Conservation (phyloP, 2,797 vertebrate genomes). For the Pangasius larnaudii region DNA sequence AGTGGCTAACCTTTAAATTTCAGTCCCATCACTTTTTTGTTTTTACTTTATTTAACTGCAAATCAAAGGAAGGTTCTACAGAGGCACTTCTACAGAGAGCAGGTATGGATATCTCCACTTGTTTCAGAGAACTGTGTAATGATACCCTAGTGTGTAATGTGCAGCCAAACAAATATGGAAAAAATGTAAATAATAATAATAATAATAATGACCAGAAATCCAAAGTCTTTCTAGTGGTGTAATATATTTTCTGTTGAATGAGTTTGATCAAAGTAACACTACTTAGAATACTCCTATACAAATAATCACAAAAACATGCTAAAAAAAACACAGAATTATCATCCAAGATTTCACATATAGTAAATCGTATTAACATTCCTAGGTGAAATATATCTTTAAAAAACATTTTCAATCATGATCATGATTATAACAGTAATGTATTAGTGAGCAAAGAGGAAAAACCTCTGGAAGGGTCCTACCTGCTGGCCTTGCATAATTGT, state of each 20-base stretch:
- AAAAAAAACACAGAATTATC: neutral
- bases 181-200: too few relatives aligned
- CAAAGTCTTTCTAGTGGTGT: neutral
- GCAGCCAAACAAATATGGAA: neutral
- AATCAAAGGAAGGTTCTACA: neutral
- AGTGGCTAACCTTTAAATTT: neutral
- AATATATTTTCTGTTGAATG: neutral
- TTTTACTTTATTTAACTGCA: neutral
- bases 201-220: neutral
- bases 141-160: neutral
- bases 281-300: neutral
- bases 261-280: neutral
- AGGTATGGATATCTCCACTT: neutral
- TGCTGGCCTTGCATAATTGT: constrained; percentile 93
- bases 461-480: constrained; percentile 61
- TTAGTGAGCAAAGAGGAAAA: neutral
- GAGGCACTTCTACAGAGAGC: neutral
- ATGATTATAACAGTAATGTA: neutral
- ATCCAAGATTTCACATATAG: neutral
- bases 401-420: neutral
- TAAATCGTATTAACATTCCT: neutral
- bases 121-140: neutral
- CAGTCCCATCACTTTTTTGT: neutral
- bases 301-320: neutral
- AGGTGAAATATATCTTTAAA: neutral